Evolutionary conservation across 2,888 invertebrate species (phyloP).

Genomic region (Thalpophila matura): DNA sequence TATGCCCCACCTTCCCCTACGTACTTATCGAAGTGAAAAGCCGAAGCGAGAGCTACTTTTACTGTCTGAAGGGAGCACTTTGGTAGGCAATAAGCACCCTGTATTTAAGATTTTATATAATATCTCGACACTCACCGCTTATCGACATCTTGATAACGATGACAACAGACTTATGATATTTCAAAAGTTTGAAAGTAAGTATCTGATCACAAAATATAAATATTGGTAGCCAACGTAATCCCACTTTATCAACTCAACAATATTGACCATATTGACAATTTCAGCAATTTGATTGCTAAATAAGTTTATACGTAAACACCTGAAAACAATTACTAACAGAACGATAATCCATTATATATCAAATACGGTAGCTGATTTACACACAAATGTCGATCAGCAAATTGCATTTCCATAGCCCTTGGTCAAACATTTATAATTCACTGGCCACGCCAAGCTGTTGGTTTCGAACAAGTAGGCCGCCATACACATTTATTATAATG

Average conservation of each 20-base stretch:
- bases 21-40: conserved; percentile 33
- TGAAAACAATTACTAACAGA: conserved; percentile 1
- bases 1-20: no score
- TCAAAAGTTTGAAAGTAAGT: not conserved
- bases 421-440: conserved; percentile 45
- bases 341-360: not conserved
- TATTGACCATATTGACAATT: not conserved
- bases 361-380: conserved; percentile 12
- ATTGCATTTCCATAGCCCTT: conserved; percentile 26
- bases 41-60: conserved; percentile 35
- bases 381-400: conserved; percentile 22
- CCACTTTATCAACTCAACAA: no score
- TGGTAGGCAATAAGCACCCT: conserved; percentile 17
- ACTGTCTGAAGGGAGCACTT: conserved; percentile 34
- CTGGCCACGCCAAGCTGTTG: conserved; percentile 13
- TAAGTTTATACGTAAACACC: not conserved
- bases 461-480: conserved; percentile 27
- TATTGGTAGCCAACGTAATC: not conserved
- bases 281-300: not conserved
- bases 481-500: conserved; percentile 35
- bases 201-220: not conserved
- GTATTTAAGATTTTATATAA: conserved; percentile 21
- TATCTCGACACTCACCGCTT: not conserved
- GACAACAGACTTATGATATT: not conserved
- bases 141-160: conserved; percentile 1